A percentile compares a stretch with the other conserved stretches of the same genome.
phyloP scores from a whole-genome alignment of 2,113 vertebrate species.

The Danionella cerebrum region DNA sequence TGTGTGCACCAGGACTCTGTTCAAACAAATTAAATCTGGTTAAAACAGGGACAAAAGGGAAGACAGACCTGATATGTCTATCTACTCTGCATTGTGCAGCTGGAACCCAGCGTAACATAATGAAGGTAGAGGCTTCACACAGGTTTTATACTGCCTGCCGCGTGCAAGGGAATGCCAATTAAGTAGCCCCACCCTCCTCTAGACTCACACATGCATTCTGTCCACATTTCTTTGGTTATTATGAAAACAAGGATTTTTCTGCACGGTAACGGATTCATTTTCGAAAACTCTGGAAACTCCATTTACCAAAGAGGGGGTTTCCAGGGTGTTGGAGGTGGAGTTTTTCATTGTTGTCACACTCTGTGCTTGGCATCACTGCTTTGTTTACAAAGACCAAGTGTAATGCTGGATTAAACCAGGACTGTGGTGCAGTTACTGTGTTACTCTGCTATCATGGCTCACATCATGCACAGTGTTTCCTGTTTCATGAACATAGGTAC shows the following conservation, averaged over 20 bases:
- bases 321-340: too few relatives aligned
- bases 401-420: too few relatives aligned
- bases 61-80: conserved; percentile 27
- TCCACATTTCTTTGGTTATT: too few relatives aligned
- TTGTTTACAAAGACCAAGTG: too few relatives aligned
- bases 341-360: too few relatives aligned
- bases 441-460: too few relatives aligned
- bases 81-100: conserved; percentile 26
- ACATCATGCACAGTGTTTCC: too few relatives aligned
- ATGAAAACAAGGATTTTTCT: too few relatives aligned
- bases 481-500: too few relatives aligned
- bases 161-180: conserved; percentile 38
- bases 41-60: conserved; percentile 5
- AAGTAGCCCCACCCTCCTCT: conserved; percentile 14
- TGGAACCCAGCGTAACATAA: conserved; percentile 41
- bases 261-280: background rate
- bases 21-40: conserved; percentile 12
- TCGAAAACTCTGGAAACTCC: conserved; percentile 19
- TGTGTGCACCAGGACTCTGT: background rate
- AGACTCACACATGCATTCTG: background rate
- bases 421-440: too few relatives aligned
- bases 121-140: conserved; percentile 40
- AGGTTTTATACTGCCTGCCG: conserved; percentile 30
- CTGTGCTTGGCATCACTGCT: too few relatives aligned
- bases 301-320: too few relatives aligned